Evolutionary conservation across 2,113 vertebrate species (phyloP), one percentile per base, ranked within the genome.

Genomic region (Salvelinus namaycush): DNA sequence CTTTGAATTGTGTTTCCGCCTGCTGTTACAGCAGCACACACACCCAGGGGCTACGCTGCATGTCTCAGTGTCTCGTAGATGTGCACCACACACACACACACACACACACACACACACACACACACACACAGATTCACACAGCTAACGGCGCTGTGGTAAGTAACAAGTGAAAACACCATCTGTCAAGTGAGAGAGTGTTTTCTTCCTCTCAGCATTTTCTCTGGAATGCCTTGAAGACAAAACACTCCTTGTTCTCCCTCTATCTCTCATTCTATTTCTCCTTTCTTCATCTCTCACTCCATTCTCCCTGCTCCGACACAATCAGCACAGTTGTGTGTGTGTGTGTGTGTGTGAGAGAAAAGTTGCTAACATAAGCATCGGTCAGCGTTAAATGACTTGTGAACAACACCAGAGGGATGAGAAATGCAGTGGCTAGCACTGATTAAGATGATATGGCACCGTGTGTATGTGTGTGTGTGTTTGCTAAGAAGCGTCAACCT

Each of bases 131-230:
- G 27, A 60, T 16, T 71, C 70, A 86, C 84, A 84, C 86, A 88
- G 81, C 89, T 89, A 90, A 87, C 91, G 85, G 89, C 89, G 88
- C 90, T 91, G 89, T 88, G 87, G 84, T 91, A 92, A 92, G 91
- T 92, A 92, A 93, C 92, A 90, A 91, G 91, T 90, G 90, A 90
- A 93, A 92, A 92, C 88, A 87, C 91, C 92, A 92, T 93, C 92
- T 93, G 93, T 92, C 90, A 92, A 85, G 90, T 82, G 90, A 87
- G 83, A 87, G 83, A 81, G 83, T 79, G 82, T 90, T 92, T 92
- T 88, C 85, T 87, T 89, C 76, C 87, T 89, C 91, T 93, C 93
- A 93, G 93, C 93, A 90, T 89, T 93, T 93, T 92, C 87, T 81
- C 57, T 87, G 89, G 89, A 93, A 92, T 87, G 91, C 91, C 91